Conservation (phyloP, 1,140 invertebrate genomes). For the Metaphire vulgaris region DNA sequence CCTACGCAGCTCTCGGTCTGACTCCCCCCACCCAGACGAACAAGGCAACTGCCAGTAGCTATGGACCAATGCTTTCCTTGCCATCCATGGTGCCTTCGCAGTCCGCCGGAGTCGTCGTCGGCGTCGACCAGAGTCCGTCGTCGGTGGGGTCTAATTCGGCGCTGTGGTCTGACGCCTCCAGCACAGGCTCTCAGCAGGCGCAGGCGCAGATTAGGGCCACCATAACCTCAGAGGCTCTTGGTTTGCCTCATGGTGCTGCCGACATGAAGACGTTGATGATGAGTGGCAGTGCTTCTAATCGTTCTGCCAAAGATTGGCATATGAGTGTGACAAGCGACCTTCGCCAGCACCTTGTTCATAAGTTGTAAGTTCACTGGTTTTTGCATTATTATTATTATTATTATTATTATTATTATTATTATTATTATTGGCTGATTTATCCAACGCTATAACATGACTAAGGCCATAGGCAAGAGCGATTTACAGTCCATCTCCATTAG, state of each 20-base stretch:
- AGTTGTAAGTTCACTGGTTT: slow-evolving; percentile 11
- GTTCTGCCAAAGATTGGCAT: slow-evolving; percentile 83
- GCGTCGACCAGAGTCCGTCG: neutral
- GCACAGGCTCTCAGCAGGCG: neutral
- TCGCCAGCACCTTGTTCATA: slow-evolving; percentile 14
- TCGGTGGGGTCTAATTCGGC: neutral
- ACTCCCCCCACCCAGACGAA: neutral
- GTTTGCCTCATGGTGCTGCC: too few species aligned
- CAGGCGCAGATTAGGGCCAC: neutral
- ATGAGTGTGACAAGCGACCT: slow-evolving; percentile 91
- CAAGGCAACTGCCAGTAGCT: too few species aligned
- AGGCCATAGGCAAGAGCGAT: slow-evolving; percentile 82
- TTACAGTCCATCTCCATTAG: slow-evolving; percentile 11
- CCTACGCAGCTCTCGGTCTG: slow-evolving; percentile 54
- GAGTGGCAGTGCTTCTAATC: slow-evolving; percentile 20
- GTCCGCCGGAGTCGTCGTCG: neutral
- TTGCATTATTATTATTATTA: neutral
- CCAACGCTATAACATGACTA: too few species aligned
- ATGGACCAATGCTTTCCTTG: too few species aligned
- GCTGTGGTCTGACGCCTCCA: neutral
- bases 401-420: neutral
- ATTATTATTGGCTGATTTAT: too few species aligned
- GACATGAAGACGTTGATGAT: neutral
- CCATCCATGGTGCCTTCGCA: too few species aligned
- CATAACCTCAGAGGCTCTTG: neutral